These are phyloP conservation scores for Muscidifurax raptorellus DNA, from an alignment of 1,140 invertebrate genomes.

Conservation along the genomic window DNA sequence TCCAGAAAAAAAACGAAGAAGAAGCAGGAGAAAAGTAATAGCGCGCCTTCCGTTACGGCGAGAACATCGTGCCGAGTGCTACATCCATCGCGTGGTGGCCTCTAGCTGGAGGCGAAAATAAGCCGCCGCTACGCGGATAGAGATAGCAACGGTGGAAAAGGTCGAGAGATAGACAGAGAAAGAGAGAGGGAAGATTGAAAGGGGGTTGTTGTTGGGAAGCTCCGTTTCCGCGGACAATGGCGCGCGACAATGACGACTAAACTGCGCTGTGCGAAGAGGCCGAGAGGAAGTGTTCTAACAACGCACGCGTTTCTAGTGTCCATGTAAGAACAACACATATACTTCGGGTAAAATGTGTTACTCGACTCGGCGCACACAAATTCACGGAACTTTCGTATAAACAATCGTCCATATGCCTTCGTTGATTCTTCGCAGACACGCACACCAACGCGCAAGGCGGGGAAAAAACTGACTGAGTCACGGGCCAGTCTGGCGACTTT, in stretches of 20 bases:
- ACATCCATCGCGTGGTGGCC: conserved; percentile 43
- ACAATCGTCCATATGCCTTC: neutral
- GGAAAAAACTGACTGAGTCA: neutral
- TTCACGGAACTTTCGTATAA: neutral
- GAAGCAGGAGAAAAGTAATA: conserved; percentile 1
- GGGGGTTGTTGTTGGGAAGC: neutral
- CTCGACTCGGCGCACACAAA: neutral
- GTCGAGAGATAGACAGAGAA: neutral
- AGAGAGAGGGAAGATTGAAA: neutral
- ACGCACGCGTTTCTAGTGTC: neutral
- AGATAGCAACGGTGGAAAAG: neutral
- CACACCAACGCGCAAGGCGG: neutral
- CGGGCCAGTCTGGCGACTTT: neutral
- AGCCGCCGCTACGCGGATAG: neutral
- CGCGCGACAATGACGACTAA: conserved; percentile 35
- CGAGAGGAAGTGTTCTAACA: conserved; percentile 37
- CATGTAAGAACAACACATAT: neutral
- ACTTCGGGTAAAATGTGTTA: neutral
- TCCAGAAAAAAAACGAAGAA: neutral
- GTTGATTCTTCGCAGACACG: neutral
- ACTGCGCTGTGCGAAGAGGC: neutral
- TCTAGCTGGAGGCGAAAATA: conserved; percentile 10
- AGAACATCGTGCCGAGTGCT: conserved; percentile 24
- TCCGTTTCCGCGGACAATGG: conserved; percentile 21
- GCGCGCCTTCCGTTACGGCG: neutral